Evolutionary conservation across 2,797 vertebrate species (phyloP), one percentile per base, ranked within the genome.

Genomic region (Poeciliopsis presidionis): DNA sequence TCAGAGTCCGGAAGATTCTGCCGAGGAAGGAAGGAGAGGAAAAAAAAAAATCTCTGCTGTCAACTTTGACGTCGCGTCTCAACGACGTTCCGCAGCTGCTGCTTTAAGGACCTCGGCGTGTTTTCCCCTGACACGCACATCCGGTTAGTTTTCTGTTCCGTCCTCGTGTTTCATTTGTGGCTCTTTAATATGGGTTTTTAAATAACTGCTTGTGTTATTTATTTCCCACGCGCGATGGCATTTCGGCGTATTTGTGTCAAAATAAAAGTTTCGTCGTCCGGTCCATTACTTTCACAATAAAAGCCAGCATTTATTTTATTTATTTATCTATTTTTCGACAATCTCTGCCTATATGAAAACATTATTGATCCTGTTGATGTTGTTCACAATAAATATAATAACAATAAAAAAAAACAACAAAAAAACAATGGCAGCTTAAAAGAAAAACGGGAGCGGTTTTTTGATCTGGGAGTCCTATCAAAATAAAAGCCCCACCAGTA

Each of bases 1-100:
- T 72, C 81, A 84, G 0, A 77, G 88, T 72, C 36, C 84, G 49
- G 73, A 53, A 8, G 74, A 41, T 33, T 39, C 71, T n/a, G 83
- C 80, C 74, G 80, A 79, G 36, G 36, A 5, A 36, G 36, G 5
- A 4, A 5, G 4, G 1, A 36, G 2, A 33, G 2, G 2, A 1
- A 45, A 45, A 0, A 45, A 45, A 13, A 22, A 7, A 2, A 20
- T 1, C 36, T 47, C 30, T 36, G 16, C 45, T 41, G 25, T 33
- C 16, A 25, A 43, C 33, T 2, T 36, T 3, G 28, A 59, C 28
- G 6, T 14, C 55, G 7, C 3, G 22, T 25, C 45, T 41, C 18
- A 11, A 33, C 39, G 18, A 25, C 33, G 63, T 5, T 36, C 39
- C 9, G 18, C 63, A 39, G 36, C 63, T 41, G 36, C 36, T 13